These are phyloP conservation scores for Drosophila pseudotakahashii DNA, from an alignment of 2,888 invertebrate species.

Conservation along the genomic window DNA sequence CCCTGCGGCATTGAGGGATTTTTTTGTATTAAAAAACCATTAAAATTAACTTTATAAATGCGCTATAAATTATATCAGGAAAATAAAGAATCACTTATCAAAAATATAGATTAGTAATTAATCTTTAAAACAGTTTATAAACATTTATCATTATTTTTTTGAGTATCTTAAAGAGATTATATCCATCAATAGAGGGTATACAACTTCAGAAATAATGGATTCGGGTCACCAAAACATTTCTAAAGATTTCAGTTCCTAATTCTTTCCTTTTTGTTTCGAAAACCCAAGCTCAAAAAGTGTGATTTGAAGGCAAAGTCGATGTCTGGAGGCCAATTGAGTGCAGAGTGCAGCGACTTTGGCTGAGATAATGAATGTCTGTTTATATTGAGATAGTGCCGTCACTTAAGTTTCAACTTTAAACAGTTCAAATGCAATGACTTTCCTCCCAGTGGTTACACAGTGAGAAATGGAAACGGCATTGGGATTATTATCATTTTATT, in stretches of 20 bases:
- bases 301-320: background rate
- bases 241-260: too few relatives aligned
- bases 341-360: conserved; percentile 47
- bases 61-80: background rate
- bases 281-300: background rate
- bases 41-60: background rate
- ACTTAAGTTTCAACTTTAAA: conserved; percentile 7
- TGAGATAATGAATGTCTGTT: conserved; percentile 5
- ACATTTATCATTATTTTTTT: too few relatives aligned
- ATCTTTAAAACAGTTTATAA: too few relatives aligned
- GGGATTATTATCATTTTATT: too few relatives aligned
- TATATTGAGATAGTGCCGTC: conserved; percentile 4
- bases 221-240: background rate
- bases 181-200: background rate
- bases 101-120: background rate
- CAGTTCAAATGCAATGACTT: background rate
- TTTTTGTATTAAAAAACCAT: background rate
- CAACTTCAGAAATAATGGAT: background rate
- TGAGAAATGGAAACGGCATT: background rate
- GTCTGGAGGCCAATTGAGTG: conserved; percentile 28
- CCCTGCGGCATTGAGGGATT: background rate
- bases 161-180: too few relatives aligned
- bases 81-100: too few relatives aligned
- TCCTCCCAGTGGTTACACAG: background rate
- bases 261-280: background rate